Base-by-base conservation (phyloP, 2,888 invertebrate genomes). In the Panzeria rudis region DNA sequence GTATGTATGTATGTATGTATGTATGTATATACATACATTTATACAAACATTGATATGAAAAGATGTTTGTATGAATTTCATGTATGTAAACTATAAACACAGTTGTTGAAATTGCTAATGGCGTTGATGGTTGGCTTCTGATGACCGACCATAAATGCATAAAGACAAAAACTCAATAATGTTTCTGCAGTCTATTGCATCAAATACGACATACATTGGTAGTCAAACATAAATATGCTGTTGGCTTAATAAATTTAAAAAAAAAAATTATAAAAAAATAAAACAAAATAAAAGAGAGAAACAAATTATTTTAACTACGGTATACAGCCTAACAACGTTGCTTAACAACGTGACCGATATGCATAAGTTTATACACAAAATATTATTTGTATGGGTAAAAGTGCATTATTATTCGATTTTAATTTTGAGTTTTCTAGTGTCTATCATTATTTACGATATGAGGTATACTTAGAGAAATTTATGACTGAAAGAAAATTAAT, bases 141-240 rank as follows among this genome's bases (percentile, higher is more conserved):
- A 71, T 76, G 76, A 61, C 68, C 77, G 76, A 61, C 68, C 77
- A 68, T 59, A 71, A 61, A 73, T 72, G 77, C 68, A 72, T 77
- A 68, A 73, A 84, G 66, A 72, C 77, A 81, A 77, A 76, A 76
- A 82, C 71, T 76, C 64, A 82, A 71, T 82, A 80, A 71, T 64
- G 56, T 76, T 71, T 68, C 29, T 59, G 69, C 50, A 56, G 56
- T 64, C 44, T 54, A 23, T 23, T 77, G 73, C 73, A 68, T 32
- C 20, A 52, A 44, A 15, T 52, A 8, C 20, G 32, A 64, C 47
- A 29, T 6, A 29, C 13, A 72, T 62, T n/a, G n/a, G n/a, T n/a
- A n/a, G n/a, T n/a, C n/a, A n/a, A n/a, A 29, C 11, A 23, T 68
- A 23, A 32, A 38, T 3, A 13, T 52, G 47, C 52, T 71, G 23